Conservation (phyloP, 2,113 vertebrate species). For the Protobothrops mucrosquamatus region DNA sequence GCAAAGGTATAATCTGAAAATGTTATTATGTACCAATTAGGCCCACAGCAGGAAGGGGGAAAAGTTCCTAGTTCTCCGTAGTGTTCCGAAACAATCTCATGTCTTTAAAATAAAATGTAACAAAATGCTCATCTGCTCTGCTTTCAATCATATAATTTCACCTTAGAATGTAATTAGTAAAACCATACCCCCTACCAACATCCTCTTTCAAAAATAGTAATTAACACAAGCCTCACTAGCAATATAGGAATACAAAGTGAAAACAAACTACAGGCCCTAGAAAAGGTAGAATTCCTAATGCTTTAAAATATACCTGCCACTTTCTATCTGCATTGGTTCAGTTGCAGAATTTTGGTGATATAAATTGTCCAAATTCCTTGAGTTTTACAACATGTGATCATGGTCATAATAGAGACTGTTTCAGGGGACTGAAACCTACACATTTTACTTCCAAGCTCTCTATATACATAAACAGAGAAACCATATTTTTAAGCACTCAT, state of each 20-base stretch:
- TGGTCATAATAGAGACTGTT: constrained; percentile 42
- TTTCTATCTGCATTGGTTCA: constrained; percentile 54
- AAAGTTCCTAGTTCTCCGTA: background rate
- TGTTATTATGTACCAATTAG: constrained; percentile 10
- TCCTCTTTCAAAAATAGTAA: constrained; percentile 29
- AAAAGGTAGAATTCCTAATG: constrained; percentile 28
- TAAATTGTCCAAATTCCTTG: constrained; percentile 53
- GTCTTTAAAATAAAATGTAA: constrained; percentile 3
- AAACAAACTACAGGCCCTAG: constrained; percentile 41
- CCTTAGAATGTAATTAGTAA: constrained; percentile 36
- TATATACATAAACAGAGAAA: constrained; percentile 26
- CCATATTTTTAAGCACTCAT: background rate
- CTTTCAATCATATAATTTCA: constrained; percentile 35
- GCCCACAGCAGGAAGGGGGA: background rate
- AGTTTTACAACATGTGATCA: constrained; percentile 56
- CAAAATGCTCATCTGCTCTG: constrained; percentile 2
- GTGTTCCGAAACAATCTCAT: background rate
- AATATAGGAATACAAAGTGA: constrained; percentile 38
- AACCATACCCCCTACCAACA: constrained; percentile 14
- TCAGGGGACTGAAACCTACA: constrained; percentile 55
- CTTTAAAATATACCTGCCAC: constrained; percentile 53
- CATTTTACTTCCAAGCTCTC: constrained; percentile 53
- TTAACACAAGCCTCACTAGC: constrained; percentile 33
- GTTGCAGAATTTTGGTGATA: constrained; percentile 41
- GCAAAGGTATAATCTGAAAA: background rate